Evolutionary conservation across 2,113 vertebrate genomes (phyloP).

Genomic region (Caloenas nicobarica): DNA sequence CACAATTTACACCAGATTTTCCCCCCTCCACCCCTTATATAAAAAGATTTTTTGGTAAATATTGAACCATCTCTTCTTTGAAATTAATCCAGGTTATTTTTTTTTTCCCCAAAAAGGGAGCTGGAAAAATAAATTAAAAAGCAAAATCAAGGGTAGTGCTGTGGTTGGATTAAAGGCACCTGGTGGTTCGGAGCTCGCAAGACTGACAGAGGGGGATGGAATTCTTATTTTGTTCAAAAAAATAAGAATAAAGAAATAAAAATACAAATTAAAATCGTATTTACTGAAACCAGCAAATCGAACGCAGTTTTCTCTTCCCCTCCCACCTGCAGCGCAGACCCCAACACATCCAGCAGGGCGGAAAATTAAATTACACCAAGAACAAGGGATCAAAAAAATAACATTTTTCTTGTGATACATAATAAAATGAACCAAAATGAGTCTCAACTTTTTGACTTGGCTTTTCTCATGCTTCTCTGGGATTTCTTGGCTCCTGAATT

Average conservation of each 20-base stretch:
- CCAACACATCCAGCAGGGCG: accelerated
- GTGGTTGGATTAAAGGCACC: neutral
- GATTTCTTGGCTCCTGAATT: too few species aligned
- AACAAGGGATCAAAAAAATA: neutral
- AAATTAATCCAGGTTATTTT: too few species aligned
- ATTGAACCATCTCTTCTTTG: neutral
- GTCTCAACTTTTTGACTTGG: accelerated
- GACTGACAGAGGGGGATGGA: too few species aligned
- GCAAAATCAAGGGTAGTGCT: neutral
- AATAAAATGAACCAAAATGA: neutral
- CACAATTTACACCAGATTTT: too few species aligned
- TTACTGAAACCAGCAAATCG: neutral
- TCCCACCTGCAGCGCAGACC: neutral
- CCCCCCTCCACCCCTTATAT: too few species aligned
- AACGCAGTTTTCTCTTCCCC: accelerated
- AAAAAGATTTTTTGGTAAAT: neutral
- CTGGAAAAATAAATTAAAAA: neutral
- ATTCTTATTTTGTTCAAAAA: neutral
- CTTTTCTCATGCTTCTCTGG: neutral
- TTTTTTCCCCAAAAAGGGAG: neutral
- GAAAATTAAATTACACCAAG: accelerated
- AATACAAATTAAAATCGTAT: neutral
- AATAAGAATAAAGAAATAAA: neutral
- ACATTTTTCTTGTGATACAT: accelerated
- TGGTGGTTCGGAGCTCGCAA: accelerated